Percentiles rank a stretch among this genome's conserved stretches.
phyloP scores from a whole-genome alignment of 2,113 vertebrate genomes.

The Panurus biarmicus region DNA sequence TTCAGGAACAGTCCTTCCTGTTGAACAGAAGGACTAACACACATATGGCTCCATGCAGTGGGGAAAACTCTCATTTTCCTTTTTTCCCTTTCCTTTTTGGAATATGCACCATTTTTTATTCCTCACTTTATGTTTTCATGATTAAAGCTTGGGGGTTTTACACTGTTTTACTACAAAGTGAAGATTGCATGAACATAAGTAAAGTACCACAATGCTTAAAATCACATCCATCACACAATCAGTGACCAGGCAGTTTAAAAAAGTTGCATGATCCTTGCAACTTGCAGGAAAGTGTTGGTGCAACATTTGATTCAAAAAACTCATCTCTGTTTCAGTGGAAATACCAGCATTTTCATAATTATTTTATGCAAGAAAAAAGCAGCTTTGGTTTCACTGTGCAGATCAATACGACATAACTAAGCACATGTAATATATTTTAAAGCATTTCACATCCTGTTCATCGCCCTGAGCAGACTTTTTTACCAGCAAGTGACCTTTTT shows the following conservation, averaged over 20 bases:
- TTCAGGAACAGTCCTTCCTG: background rate
- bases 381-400: background rate
- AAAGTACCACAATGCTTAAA: background rate
- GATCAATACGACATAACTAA: background rate
- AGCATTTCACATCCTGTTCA: background rate
- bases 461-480: background rate
- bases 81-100: background rate
- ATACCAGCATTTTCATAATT: background rate
- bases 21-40: background rate
- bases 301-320: background rate
- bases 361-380: background rate
- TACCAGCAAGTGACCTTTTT: background rate
- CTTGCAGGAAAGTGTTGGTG: background rate
- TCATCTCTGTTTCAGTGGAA: background rate
- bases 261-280: background rate
- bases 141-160: background rate
- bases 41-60: fast-evolving
- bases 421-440: background rate
- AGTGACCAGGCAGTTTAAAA: background rate
- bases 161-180: background rate
- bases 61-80: background rate
- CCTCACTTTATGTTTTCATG: background rate
- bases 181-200: background rate
- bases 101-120: background rate
- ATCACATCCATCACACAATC: background rate